Evolutionary conservation across 2,113 vertebrate genomes (phyloP).

Genomic region (Sus scrofa): T2T-Sscrofa CM000824.6:70711501-70712000

Average conservation of each 20-base stretch:
- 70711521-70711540: slow-evolving; percentile 47
- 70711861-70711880: slow-evolving; percentile 85
- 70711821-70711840: slow-evolving; percentile 9
- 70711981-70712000: slow-evolving; percentile 99
- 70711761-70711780: slow-evolving; percentile 43
- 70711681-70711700: slow-evolving; percentile 76
- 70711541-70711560: slow-evolving; percentile 31
- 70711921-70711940: slow-evolving; percentile 88
- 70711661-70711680: slow-evolving; percentile 56
- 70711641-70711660: slow-evolving; percentile 57
- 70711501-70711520: background rate
- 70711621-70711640: slow-evolving; percentile 67
- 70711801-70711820: background rate
- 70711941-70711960: slow-evolving; percentile 91
- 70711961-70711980: slow-evolving; percentile 97
- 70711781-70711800: slow-evolving; percentile 57
- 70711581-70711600: slow-evolving; percentile 73
- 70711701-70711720: slow-evolving; percentile 68
- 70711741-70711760: slow-evolving; percentile 63
- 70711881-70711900: slow-evolving; percentile 86
- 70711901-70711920: slow-evolving; percentile 93
- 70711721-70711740: slow-evolving; percentile 69
- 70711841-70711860: slow-evolving; percentile 75
- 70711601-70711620: slow-evolving; percentile 67
- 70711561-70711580: slow-evolving; percentile 72